A percentile compares a stretch with the other conserved stretches of the same genome.
phyloP scores from a whole-genome alignment of 2,888 invertebrate genomes.

The Cabera pusaria region DNA sequence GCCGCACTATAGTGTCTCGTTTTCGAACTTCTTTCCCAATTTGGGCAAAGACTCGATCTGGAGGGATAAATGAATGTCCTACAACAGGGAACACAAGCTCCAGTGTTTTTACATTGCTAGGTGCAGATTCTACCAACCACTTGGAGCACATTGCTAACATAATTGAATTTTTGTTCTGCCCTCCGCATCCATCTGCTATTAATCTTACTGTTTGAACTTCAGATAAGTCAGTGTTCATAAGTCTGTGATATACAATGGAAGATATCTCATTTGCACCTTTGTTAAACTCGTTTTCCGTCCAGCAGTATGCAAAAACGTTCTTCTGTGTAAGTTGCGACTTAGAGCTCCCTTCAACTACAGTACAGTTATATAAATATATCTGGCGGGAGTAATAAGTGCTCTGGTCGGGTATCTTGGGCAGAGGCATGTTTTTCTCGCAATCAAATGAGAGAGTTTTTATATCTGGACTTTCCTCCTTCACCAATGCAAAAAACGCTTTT shows the following conservation, averaged over 20 bases:
- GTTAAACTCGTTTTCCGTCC: conserved; percentile 3
- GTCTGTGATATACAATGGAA: conserved; percentile 10
- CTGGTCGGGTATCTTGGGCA: conserved; percentile 26
- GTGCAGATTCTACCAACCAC: conserved; percentile 6
- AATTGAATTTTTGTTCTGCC: conserved; percentile 2
- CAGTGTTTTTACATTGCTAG: conserved; percentile 23
- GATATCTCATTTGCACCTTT: conserved; percentile 17
- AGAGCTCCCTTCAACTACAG: conserved; percentile 18
- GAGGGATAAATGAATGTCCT: conserved; percentile 29
- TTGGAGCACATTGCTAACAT: conserved; percentile 9
- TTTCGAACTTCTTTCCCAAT: neutral
- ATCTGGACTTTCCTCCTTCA: neutral
- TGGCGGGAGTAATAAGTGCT: conserved; percentile 18
- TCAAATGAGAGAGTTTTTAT: conserved; percentile 17
- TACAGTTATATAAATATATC: conserved; percentile 19
- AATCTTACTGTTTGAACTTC: neutral
- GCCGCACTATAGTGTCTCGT: neutral
- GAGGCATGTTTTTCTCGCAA: conserved; percentile 23
- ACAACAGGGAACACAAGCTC: conserved; percentile 28
- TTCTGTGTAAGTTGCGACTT: conserved; percentile 5
- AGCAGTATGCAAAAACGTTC: conserved; percentile 18
- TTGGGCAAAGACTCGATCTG: conserved; percentile 23
- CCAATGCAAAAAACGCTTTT: conserved; percentile 17
- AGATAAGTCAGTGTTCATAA: neutral
- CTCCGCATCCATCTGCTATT: conserved; percentile 3